Evolutionary conservation across 1,140 invertebrate species (phyloP), one percentile per base, ranked within the genome.

Genomic region (Trissolcus basalis): DNA sequence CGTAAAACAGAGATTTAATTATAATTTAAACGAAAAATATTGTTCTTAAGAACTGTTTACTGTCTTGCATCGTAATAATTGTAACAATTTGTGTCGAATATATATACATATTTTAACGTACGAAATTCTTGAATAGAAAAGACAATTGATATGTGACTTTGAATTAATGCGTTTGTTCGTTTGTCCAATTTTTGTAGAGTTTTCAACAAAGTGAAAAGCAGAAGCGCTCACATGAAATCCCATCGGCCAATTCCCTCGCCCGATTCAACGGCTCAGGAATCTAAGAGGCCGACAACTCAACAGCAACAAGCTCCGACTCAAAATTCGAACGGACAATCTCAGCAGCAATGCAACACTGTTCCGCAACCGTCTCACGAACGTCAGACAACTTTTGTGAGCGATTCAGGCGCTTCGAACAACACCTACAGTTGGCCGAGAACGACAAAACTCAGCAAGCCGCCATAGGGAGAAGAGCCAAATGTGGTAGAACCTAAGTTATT

Each of bases 161-260:
- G 9, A n/a, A 49, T 27, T 49, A 32, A 32, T 12, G n/a, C 11
- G 16, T 16, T 0, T 16, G 44, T 47, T 39, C 36, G 11, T 19
- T 58, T 4, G 27, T 56, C 35, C 9, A 47, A 45, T 56, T 64
- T 63, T 74, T 69, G 4, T 92, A 98, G 96, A 92, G 93, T 97
- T 88, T 98, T 98, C 92, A 93, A 93, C 89, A 98, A 98, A 93
- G 96, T 98, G 80, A 98, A 98, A 91, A 98, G 96, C 91, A 93
- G 97, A 89, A 98, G 96, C 91, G 96, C 97, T 58, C 97, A 98
- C 90, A 98, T 98, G 97, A 98, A 98, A 90, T 97, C 96, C 69
- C 97, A 98, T 90, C 92, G 94, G 81, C 93, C 94, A 83, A 86
- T 88, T 41, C 87, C 87, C 71, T 87, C 84, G 59, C 85, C 83